A percentile compares a stretch with the other conserved stretches of the same genome.
Evolutionary conservation across 2,888 invertebrate genomes (phyloP).

Genomic region (Endomychus coccineus): DNA sequence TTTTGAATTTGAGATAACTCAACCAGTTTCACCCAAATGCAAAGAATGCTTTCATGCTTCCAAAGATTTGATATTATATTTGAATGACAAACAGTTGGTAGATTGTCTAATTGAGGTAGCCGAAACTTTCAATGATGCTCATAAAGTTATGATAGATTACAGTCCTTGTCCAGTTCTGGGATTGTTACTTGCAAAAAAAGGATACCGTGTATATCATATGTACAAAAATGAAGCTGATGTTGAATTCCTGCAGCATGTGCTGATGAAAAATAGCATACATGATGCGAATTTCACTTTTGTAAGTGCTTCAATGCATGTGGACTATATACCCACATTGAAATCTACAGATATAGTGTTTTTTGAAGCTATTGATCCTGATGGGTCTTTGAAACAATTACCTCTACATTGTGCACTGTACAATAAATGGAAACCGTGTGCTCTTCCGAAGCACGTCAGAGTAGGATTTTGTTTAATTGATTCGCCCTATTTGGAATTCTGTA

Average conservation of each 20-base stretch:
- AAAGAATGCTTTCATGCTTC: no score
- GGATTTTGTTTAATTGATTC: constrained; percentile 54
- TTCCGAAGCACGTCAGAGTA: constrained; percentile 40
- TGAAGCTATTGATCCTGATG: constrained; percentile 50
- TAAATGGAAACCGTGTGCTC: constrained; percentile 19
- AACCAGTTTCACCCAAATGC: no score
- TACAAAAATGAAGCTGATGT: constrained; percentile 40
- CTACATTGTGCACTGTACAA: constrained; percentile 4
- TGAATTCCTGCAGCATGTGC: constrained; percentile 44
- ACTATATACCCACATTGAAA: constrained; percentile 18
- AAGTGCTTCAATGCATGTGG: constrained; percentile 5
- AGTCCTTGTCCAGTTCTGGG: constrained; percentile 59
- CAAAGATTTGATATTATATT: constrained; percentile 30
- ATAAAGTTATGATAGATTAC: constrained; percentile 49
- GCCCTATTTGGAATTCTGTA: constrained; percentile 52
- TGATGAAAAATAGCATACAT: constrained; percentile 41
- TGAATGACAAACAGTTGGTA: constrained; percentile 38
- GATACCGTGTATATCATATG: constrained; percentile 45
- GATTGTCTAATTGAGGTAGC: constrained; percentile 25
- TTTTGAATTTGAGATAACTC: no score
- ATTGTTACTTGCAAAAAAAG: constrained; percentile 49
- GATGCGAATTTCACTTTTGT: constrained; percentile 26
- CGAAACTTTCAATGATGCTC: constrained; percentile 33
- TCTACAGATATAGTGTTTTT: constrained; percentile 50
- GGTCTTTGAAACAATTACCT: constrained; percentile 46